Base-by-base conservation (phyloP, 1,140 invertebrate species). In the Sitophilus oryzae region DNA sequence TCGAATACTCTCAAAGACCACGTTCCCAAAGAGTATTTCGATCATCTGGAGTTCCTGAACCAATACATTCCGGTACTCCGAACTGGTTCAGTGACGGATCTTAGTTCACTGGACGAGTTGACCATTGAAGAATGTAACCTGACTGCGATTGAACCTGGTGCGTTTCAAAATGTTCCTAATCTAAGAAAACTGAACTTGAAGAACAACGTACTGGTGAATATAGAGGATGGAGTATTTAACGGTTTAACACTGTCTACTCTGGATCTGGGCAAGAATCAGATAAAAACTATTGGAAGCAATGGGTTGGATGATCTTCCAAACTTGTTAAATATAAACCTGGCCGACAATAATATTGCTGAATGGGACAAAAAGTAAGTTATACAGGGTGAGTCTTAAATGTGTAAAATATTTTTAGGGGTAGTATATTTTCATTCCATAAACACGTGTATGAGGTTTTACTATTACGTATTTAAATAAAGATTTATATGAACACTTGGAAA, bases 51-150 rank as follows among this genome's bases (percentile, higher is more conserved):
- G 45, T 50, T 65, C 2, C 44, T 20, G 14, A 34, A 58, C 9
- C 59, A 59, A 40, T 20, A 54, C 30, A 58, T 65, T 41, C 58
- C 61, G 14, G 43, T 63, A 10, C 21, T 65, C n/a, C 6, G 49
- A 63, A 22, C 20, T 50, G 23, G 48, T 16, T 57, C 61, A 2
- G 49, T 65, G 9, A 42, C 34, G 11, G 61, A 65, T 41, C 18
- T 65, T 2, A 50, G 58, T 8, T 45, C 42, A 16, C 38, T 65
- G 41, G 63, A 65, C 36, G 61, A 65, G 35, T 35, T 65, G 4
- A 60, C 60, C 34, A 47, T 65, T 10, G 48, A 57, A 55, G 36
- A 57, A 10, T 56, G 61, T 40, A 25, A 30, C 15, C 19, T 65
- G n/a, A 10, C 45, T 11, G 55, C 59, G 43, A 59, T 65, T 15